Base-by-base conservation (phyloP, 1,140 invertebrate species). In the Antheraea pernyi region DNA sequence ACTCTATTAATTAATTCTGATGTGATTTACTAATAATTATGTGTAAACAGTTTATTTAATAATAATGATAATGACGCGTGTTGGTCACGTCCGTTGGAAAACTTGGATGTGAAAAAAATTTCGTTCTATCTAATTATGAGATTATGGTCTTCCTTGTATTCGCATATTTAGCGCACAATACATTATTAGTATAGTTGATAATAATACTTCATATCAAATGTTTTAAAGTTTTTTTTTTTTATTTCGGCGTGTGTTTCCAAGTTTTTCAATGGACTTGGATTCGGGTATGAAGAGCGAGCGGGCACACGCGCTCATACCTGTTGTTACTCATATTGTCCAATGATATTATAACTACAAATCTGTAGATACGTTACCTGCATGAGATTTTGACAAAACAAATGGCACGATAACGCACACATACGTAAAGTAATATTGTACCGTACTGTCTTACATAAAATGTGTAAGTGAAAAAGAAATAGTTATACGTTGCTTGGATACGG, bases 141-240 rank as follows among this genome's bases (percentile, higher is more conserved):
- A 83, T 81, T 83, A 65, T 85, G 72, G 89, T 91, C 89, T 91
- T 91, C 88, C 89, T 80, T 80, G 71, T 84, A 83, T 82, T 79
- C 78, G 80, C 81, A 86, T 85, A 84, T 84, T 78, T 79, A 86
- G 89, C 89, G 89, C 88, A 91, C 59, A 60, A 22, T 60, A 60
- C 88, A 91, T 89, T 83, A 22, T 79, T 90, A 91, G 87, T 78
- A 80, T 88, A 89, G 78, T 82, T 78, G 65, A 80, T 82, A 53
- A 13, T 16, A 16, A 16, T 80, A 22, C 77, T 85, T 87, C 89
- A 91, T 91, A 91, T 91, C 88, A 90, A 75, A 84, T 87, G 69
- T 78, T 75, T 70, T 18, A 74, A 78, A 73, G 74, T 73, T 69
- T 80, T 77, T 70, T 69, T 80, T 77, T 70, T 68, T 59, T 62